These are phyloP conservation scores for Chrysolina haemoptera DNA, from an alignment of 2,888 invertebrate species.

Conservation along the genomic window DNA sequence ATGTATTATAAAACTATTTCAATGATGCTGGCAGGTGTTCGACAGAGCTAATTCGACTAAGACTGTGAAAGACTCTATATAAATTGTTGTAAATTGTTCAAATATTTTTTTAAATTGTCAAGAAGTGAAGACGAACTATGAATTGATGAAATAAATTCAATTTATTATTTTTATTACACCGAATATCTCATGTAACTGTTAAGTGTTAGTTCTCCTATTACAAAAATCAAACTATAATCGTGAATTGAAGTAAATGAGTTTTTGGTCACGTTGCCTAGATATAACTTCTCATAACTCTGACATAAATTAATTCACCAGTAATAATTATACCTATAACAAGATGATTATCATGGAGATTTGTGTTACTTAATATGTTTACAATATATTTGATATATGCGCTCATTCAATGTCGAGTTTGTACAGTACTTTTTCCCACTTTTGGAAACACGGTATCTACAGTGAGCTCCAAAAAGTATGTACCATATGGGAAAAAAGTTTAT, in stretches of 20 bases:
- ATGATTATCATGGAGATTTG: neutral
- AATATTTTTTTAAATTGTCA: neutral
- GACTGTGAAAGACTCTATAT: neutral
- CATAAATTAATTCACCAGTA: neutral
- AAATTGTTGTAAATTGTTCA: neutral
- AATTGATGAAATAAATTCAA: neutral
- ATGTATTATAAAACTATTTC: neutral
- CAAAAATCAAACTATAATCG: neutral
- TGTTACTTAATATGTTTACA: neutral
- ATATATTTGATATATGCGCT: neutral
- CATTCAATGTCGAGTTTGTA: too few species aligned
- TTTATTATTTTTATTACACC: neutral
- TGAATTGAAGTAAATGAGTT: neutral
- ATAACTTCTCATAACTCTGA: neutral
- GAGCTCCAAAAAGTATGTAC: too few species aligned
- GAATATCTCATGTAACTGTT: too few species aligned
- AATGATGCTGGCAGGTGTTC: constrained; percentile 7
- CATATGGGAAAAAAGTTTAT: too few species aligned
- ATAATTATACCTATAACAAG: neutral
- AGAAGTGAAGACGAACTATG: neutral
- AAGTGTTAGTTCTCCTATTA: neutral
- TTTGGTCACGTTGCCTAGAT: neutral
- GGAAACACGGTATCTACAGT: too few species aligned
- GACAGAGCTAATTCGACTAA: neutral
- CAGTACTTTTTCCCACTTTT: too few species aligned